Evolutionary conservation across 1,140 invertebrate species (phyloP).

Genomic region (Leptopilina clavipes): DNA sequence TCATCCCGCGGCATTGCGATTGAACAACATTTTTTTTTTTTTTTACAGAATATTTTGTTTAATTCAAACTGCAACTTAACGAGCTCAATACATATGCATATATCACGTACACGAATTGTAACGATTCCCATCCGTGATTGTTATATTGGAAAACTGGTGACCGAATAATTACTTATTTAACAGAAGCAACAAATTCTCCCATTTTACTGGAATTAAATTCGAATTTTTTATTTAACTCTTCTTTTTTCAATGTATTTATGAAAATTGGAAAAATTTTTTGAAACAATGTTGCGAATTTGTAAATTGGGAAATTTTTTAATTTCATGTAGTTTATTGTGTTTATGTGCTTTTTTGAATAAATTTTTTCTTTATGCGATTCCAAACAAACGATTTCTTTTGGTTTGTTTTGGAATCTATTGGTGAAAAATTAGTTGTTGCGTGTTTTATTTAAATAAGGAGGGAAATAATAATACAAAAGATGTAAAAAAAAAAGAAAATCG

Average conservation of each 20-base stretch:
- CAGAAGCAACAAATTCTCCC: neutral
- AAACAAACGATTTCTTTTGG: too few species aligned
- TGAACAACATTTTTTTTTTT: constrained; percentile 43
- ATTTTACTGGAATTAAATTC: neutral
- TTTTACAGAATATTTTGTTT: constrained; percentile 5
- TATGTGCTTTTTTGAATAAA: too few species aligned
- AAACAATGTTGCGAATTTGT: too few species aligned
- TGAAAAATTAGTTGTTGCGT: too few species aligned
- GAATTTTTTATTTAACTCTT: neutral
- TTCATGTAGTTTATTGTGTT: too few species aligned
- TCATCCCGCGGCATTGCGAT: constrained; percentile 39
- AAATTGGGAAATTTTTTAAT: too few species aligned
- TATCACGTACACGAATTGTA: neutral
- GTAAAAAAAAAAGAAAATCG: neutral
- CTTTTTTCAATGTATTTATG: neutral
- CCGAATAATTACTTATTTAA: constrained; percentile 8
- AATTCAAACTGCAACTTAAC: constrained; percentile 10
- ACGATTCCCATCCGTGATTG: constrained; percentile 15
- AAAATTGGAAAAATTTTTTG: neutral
- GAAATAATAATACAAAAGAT: neutral
- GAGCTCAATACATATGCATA: neutral
- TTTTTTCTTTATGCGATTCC: too few species aligned
- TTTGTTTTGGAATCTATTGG: too few species aligned
- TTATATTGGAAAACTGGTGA: constrained; percentile 16
- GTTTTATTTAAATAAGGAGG: too few species aligned